Evolutionary conservation across 2,113 vertebrate genomes (phyloP).

Genomic region (Sebastes schlegelii): DNA sequence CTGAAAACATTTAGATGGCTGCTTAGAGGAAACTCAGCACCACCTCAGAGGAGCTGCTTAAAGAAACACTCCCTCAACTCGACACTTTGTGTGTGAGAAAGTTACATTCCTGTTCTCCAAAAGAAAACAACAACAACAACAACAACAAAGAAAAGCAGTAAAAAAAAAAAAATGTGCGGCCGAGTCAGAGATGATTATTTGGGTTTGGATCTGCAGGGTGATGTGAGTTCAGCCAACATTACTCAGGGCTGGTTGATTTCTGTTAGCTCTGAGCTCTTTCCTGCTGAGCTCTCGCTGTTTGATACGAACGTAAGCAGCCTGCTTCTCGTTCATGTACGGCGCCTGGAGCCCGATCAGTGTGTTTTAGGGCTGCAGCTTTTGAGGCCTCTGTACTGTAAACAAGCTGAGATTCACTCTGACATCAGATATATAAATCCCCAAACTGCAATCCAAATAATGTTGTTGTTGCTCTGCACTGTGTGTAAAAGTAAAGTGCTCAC

Average conservation of each 20-base stretch:
- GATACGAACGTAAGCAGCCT: constrained; percentile 24
- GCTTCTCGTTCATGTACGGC: background rate
- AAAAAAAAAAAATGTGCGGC: constrained; percentile 14
- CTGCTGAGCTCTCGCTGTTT: constrained; percentile 36
- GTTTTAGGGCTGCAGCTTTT: constrained; percentile 9
- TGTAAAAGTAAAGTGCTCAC: background rate
- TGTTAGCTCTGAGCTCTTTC: constrained; percentile 6
- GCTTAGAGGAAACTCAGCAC: constrained; percentile 56
- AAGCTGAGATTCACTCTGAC: background rate
- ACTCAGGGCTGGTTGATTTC: constrained; percentile 21
- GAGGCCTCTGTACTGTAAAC: constrained; percentile 17
- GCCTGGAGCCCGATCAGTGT: constrained; percentile 31
- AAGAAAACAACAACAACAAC: constrained; percentile 32
- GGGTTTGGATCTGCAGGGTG: constrained; percentile 31
- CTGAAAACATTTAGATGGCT: constrained; percentile 48
- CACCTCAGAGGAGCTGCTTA: constrained; percentile 40
- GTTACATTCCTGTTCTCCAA: constrained; percentile 1
- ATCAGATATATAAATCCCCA: background rate
- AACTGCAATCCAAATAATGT: constrained; percentile 14
- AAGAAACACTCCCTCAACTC: constrained; percentile 44
- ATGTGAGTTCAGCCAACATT: constrained; percentile 27
- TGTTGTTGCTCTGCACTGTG: constrained; percentile 1
- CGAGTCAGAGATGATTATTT: constrained; percentile 43
- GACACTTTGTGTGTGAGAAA: background rate
- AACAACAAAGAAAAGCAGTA: constrained; percentile 48